phyloP scores from a whole-genome alignment of 2,113 vertebrate species.

The Crotalus horridus region DNA sequence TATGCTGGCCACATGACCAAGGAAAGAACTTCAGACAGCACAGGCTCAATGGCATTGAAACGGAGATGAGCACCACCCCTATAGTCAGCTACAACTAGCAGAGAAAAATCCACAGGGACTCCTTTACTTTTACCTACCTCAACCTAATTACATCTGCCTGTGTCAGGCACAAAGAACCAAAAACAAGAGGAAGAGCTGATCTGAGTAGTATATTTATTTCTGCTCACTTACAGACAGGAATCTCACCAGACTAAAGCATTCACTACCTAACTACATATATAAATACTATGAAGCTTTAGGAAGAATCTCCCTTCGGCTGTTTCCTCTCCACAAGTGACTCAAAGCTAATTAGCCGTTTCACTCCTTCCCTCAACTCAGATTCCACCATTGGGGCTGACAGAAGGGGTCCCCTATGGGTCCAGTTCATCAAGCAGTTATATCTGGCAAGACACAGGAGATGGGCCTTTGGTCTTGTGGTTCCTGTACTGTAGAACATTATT shows the following conservation, averaged over 20 bases:
- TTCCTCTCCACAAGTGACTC: neutral
- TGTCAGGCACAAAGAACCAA: neutral
- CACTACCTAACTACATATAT: neutral
- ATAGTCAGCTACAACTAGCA: neutral
- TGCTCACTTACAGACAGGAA: neutral
- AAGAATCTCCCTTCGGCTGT: neutral
- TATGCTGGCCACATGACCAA: neutral
- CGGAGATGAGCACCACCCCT: neutral
- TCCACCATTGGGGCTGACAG: neutral
- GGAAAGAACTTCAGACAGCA: neutral
- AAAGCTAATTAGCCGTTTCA: neutral
- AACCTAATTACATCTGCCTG: neutral
- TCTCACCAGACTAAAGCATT: neutral
- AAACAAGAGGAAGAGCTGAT: neutral
- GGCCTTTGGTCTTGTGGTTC: neutral
- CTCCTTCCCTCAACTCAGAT: neutral
- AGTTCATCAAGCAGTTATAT: neutral
- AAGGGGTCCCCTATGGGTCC: neutral
- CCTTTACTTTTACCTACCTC: neutral
- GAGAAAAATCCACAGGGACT: neutral
- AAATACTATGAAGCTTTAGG: neutral
- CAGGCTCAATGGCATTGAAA: neutral
- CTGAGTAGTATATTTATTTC: neutral
- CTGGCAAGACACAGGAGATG: neutral
- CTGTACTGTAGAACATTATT: neutral